phyloP scores from a whole-genome alignment of 2,888 invertebrate species.

The Eumerus sabulonum region DNA sequence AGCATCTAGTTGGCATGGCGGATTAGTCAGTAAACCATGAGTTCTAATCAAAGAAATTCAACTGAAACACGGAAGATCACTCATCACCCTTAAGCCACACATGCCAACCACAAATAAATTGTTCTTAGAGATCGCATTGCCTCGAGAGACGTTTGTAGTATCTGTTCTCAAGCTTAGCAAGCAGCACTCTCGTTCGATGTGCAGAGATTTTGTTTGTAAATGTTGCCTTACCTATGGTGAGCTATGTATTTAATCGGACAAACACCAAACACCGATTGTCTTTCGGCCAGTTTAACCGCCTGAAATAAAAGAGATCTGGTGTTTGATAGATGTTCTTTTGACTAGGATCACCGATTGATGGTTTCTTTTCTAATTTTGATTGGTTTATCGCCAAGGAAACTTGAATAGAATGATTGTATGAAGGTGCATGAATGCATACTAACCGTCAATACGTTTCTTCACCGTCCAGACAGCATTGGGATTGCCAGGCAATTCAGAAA shows the following conservation, averaged over 20 bases:
- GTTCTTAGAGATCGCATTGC: constrained; percentile 16
- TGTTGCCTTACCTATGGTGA: constrained; percentile 77
- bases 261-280: constrained; percentile 60
- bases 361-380: constrained; percentile 64
- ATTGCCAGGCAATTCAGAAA: constrained; percentile 99
- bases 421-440: constrained; percentile 76
- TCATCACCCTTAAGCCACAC: constrained; percentile 74
- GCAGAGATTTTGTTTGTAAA: constrained; percentile 30
- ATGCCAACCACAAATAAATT: constrained; percentile 69
- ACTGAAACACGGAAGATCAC: constrained; percentile 82
- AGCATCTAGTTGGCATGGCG: constrained; percentile 68
- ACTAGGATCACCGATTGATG: constrained; percentile 73
- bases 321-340: constrained; percentile 86
- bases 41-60: constrained; percentile 81
- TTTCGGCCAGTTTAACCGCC: constrained; percentile 79
- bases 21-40: constrained; percentile 77
- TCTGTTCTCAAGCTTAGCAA: constrained; percentile 49
- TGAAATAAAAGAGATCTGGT: constrained; percentile 94
- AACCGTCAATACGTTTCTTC: constrained; percentile 96
- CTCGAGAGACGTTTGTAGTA: constrained; percentile 47
- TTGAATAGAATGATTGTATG: too few relatives aligned
- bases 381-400: constrained; percentile 10
- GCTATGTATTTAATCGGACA: constrained; percentile 53
- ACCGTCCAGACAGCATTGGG: constrained; percentile 99
- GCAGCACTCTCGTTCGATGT: constrained; percentile 17